These are phyloP conservation scores for Heterodera filipjevi DNA, from an alignment of 2,888 invertebrate genomes.

Conservation along the genomic window DNA sequence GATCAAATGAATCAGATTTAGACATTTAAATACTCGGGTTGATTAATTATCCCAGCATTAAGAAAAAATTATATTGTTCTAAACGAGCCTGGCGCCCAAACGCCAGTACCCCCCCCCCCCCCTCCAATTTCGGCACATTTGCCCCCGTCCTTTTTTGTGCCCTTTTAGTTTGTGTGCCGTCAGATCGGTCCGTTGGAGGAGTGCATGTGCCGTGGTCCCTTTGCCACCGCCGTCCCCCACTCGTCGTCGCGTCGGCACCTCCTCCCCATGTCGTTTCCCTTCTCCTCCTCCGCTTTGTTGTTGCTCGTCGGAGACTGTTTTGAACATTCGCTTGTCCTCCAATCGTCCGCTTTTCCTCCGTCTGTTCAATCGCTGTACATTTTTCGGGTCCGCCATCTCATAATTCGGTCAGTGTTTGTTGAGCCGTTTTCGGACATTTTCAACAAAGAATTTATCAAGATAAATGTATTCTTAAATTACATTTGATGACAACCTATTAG, in stretches of 20 bases:
- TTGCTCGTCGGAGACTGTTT: background rate
- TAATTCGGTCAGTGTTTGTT: background rate
- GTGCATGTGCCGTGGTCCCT: conserved; percentile 2
- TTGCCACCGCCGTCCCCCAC: background rate
- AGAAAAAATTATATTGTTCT: no score
- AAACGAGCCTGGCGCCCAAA: no score
- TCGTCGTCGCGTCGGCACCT: background rate
- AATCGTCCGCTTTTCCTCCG: background rate
- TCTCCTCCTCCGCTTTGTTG: background rate
- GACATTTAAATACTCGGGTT: no score
- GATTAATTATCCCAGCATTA: no score
- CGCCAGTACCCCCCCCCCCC: background rate
- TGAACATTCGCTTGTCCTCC: background rate
- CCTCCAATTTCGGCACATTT: background rate
- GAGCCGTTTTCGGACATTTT: background rate
- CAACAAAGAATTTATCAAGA: background rate
- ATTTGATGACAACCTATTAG: no score
- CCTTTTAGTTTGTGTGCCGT: conserved; percentile 12
- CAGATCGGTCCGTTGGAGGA: background rate
- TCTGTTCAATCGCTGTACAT: conserved; percentile 4
- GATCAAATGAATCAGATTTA: no score
- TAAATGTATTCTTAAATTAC: background rate
- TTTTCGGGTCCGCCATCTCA: background rate
- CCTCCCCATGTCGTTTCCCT: background rate
- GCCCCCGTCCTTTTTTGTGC: no score